Evolutionary conservation across 2,113 vertebrate genomes (phyloP).

Genomic region (Artemisiospiza belli): DNA sequence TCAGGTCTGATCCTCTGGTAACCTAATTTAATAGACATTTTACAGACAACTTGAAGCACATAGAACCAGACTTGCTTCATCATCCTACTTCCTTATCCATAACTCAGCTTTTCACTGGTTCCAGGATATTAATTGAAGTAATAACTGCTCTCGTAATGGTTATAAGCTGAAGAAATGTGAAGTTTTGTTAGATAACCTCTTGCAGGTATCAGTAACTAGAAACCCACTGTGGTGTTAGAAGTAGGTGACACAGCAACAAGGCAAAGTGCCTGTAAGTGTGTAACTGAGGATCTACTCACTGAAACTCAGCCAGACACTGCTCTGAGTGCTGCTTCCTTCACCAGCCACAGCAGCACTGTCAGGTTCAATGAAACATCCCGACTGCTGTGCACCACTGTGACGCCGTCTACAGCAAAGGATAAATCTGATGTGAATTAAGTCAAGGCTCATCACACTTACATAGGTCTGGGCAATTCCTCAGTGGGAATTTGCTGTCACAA

Average conservation of each 20-base stretch:
- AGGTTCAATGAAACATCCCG: not conserved
- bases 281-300: fast-evolving
- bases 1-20: not conserved
- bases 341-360: not conserved
- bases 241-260: not conserved
- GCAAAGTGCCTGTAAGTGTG: not conserved
- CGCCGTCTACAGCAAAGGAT: not conserved
- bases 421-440: constrained; percentile 40
- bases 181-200: not conserved
- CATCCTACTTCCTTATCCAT: not conserved
- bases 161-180: not conserved
- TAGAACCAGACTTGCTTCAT: not conserved
- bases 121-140: not conserved
- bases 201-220: not conserved
- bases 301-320: not conserved
- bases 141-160: not conserved
- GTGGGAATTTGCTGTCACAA: not conserved
- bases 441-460: constrained; percentile 28
- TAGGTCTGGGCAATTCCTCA: not conserved
- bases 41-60: not conserved
- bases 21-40: not conserved
- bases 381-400: not conserved
- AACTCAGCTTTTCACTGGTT: not conserved
- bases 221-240: not conserved
- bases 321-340: not conserved